A percentile compares a stretch with the other conserved stretches of the same genome.
Conservation (phyloP, 2,888 invertebrate genomes). For the Apodemia zela region DNA sequence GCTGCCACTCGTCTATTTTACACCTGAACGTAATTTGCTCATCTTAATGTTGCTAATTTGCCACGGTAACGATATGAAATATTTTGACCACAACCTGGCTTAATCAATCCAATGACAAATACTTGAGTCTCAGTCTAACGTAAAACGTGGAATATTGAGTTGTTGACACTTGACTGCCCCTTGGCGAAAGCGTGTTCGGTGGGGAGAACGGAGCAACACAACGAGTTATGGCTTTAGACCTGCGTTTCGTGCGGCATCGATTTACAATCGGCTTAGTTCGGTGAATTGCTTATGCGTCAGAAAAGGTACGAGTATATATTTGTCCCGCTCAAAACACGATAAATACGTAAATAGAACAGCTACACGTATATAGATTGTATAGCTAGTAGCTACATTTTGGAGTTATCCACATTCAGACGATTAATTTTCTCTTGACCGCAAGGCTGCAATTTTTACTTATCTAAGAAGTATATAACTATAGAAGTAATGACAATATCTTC, state of each 20-base stretch:
- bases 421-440: not conserved
- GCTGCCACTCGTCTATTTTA: conserved; percentile 54
- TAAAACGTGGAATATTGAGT: conserved; percentile 44
- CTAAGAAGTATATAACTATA: too few relatives aligned
- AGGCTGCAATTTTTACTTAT: too few relatives aligned
- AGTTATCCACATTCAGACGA: not conserved
- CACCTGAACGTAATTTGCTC: conserved; percentile 71
- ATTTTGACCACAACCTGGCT: conserved; percentile 1
- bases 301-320: conserved; percentile 5
- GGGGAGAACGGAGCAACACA: conserved; percentile 30
- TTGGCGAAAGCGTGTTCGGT: conserved; percentile 56
- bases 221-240: conserved; percentile 35
- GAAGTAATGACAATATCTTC: too few relatives aligned
- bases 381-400: conserved; percentile 13
- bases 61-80: not conserved
- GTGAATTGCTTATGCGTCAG: conserved; percentile 40
- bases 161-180: conserved; percentile 34
- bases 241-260: conserved; percentile 65
- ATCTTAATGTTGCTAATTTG: conserved; percentile 46
- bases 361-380: conserved; percentile 4
- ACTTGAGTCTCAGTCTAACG: conserved; percentile 5
- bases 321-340: conserved; percentile 13
- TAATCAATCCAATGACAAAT: conserved; percentile 40
- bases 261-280: conserved; percentile 57
- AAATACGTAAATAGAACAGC: conserved; percentile 17